Evolutionary conservation across 2,797 vertebrate species (phyloP).

Genomic region (Falco novaeseelandiae): DNA sequence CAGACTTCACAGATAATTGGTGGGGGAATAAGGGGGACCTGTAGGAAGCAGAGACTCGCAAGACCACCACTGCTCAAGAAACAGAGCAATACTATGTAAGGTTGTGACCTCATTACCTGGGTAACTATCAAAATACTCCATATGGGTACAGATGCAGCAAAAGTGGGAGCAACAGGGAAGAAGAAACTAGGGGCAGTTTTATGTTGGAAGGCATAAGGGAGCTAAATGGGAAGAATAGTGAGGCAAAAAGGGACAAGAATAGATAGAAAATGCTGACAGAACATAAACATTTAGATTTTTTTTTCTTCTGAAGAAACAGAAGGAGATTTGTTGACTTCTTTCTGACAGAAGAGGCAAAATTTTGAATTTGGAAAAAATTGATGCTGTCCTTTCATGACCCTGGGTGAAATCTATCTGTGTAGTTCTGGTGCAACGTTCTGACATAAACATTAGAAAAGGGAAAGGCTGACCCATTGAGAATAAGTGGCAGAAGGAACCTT

Average conservation of each 20-base stretch:
- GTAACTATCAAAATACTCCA: neutral
- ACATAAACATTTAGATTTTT: neutral
- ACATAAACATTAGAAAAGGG: neutral
- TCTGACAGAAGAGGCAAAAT: neutral
- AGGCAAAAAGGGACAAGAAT: neutral
- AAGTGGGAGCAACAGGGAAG: neutral
- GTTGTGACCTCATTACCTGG: neutral
- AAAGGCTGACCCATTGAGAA: neutral
- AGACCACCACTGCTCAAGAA: neutral
- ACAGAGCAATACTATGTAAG: neutral
- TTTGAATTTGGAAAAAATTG: neutral
- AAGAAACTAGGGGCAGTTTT: neutral
- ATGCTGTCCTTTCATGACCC: neutral
- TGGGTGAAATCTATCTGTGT: neutral
- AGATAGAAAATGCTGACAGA: neutral
- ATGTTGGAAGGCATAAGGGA: neutral
- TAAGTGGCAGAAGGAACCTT: slow-evolving; percentile 6
- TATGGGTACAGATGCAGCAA: neutral
- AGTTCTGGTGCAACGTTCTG: neutral
- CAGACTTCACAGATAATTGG: neutral
- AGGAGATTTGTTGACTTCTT: neutral
- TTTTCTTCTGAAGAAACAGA: neutral
- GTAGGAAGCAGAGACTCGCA: neutral
- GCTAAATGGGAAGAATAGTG: neutral
- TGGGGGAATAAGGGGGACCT: neutral